Percentiles rank a stretch among this genome's conserved stretches.
These are phyloP conservation scores for Copidosoma floridanum DNA, from an alignment of 1,140 invertebrate species.

Conservation along the genomic window DNA sequence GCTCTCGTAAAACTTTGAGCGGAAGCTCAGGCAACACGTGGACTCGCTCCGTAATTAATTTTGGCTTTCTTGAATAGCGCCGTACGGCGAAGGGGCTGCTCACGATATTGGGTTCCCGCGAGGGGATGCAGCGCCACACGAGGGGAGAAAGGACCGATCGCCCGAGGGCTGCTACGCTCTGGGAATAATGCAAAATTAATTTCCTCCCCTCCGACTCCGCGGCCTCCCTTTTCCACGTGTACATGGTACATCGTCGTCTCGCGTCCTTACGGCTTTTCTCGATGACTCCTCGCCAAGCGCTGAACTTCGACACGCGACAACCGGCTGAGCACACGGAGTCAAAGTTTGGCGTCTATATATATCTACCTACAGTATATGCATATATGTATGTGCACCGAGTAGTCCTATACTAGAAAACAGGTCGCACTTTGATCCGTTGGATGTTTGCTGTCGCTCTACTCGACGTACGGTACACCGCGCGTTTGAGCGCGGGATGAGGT, in stretches of 20 bases:
- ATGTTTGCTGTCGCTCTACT: too few species aligned
- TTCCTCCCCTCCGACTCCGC: conserved; percentile 24
- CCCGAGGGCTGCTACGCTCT: conserved; percentile 24
- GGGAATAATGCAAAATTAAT: conserved; percentile 41
- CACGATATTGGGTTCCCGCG: conserved; percentile 20
- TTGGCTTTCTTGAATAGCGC: conserved; percentile 34
- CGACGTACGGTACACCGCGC: too few species aligned
- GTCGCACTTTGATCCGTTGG: too few species aligned
- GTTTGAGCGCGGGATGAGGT: too few species aligned
- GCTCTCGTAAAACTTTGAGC: conserved; percentile 27
- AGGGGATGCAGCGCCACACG: background rate
- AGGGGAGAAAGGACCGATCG: conserved; percentile 20
- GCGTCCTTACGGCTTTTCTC: conserved; percentile 20
- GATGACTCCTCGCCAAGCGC: conserved; percentile 27
- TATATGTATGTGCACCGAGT: too few species aligned
- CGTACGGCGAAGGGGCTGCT: background rate
- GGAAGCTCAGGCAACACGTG: conserved; percentile 21
- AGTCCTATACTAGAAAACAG: too few species aligned
- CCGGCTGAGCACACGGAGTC: too few species aligned
- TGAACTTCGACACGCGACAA: conserved; percentile 11
- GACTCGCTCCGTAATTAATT: conserved; percentile 35
- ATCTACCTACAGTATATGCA: too few species aligned
- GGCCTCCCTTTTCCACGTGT: too few species aligned
- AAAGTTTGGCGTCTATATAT: too few species aligned
- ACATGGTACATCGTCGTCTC: too few species aligned